These are phyloP conservation scores for Drosophila tripunctata DNA, from an alignment of 2,888 invertebrate species.

Conservation along the genomic window DNA sequence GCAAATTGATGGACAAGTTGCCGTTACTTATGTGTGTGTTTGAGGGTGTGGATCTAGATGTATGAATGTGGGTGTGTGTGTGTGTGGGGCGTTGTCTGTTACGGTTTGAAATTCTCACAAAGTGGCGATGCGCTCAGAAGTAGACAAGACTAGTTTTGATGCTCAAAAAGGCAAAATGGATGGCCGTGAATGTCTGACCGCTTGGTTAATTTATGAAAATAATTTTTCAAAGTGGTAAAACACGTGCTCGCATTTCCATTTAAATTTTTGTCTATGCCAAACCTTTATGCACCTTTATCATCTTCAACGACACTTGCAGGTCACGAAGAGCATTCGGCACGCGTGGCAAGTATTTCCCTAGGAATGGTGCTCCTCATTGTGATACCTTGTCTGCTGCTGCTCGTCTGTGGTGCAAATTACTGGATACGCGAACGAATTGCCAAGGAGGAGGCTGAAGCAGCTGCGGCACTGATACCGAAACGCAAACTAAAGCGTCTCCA, in stretches of 20 bases:
- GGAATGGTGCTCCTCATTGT: conserved; percentile 91
- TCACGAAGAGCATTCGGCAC: conserved; percentile 91
- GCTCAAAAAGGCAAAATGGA: conserved; percentile 4
- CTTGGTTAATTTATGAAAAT: conserved; percentile 64
- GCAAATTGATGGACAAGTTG: conserved; percentile 81
- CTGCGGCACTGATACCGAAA: conserved; percentile 59
- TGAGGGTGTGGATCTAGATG: neutral
- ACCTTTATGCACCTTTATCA: conserved; percentile 15
- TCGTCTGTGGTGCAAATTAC: conserved; percentile 88
- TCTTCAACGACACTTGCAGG: conserved; percentile 85
- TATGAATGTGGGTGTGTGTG: conserved; percentile 13
- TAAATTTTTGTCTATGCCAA: conserved; percentile 27
- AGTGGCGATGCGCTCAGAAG: conserved; percentile 46
- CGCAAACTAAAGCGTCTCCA: conserved; percentile 32
- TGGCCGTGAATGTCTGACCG: conserved; percentile 11
- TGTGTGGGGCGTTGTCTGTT: conserved; percentile 19
- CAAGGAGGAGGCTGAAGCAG: conserved; percentile 77
- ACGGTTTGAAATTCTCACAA: conserved; percentile 18
- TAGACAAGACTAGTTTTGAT: conserved; percentile 55
- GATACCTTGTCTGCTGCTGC: conserved; percentile 89
- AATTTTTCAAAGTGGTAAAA: conserved; percentile 44
- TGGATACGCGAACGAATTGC: conserved; percentile 86
- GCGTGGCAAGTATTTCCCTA: conserved; percentile 90
- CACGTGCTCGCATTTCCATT: conserved; percentile 11
- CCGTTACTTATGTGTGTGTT: conserved; percentile 47